Evolutionary conservation across 2,113 vertebrate genomes (phyloP).

Genomic region (Pionites leucogaster): DNA sequence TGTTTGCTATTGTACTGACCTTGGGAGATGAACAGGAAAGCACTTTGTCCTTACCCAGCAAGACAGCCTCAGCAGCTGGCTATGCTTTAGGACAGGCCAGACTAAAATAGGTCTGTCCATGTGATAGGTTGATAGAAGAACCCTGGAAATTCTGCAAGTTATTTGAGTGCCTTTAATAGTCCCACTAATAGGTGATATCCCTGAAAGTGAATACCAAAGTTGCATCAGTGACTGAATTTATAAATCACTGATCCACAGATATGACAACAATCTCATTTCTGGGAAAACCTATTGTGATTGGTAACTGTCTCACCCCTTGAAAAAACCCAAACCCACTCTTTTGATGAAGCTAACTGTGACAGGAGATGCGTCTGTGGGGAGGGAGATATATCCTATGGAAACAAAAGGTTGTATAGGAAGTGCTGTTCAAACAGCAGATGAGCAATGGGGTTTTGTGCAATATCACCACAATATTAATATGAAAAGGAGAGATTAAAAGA

Average conservation of each 20-base stretch:
- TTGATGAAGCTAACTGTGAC: background rate
- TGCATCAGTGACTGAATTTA: background rate
- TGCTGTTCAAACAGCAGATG: background rate
- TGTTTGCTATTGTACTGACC: slow-evolving; percentile 52
- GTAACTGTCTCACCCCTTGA: background rate
- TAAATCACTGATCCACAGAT: background rate
- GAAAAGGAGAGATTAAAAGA: background rate
- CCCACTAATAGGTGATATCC: background rate
- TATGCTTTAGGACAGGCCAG: slow-evolving; percentile 42
- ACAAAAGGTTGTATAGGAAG: background rate
- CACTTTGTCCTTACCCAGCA: slow-evolving; percentile 1
- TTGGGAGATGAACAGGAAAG: slow-evolving; percentile 39
- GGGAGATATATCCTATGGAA: background rate
- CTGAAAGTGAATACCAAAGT: background rate
- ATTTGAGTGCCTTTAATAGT: background rate
- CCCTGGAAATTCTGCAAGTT: background rate
- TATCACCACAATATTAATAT: background rate
- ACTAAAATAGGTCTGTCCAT: slow-evolving; percentile 50
- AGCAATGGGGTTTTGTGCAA: background rate
- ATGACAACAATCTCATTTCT: background rate
- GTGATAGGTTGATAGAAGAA: background rate
- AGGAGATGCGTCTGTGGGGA: background rate
- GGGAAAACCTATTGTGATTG: background rate
- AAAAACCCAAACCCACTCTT: background rate
- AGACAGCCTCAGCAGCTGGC: slow-evolving; percentile 47